Conservation (phyloP, 2,797 vertebrate species). For the Channallabes apus region DNA sequence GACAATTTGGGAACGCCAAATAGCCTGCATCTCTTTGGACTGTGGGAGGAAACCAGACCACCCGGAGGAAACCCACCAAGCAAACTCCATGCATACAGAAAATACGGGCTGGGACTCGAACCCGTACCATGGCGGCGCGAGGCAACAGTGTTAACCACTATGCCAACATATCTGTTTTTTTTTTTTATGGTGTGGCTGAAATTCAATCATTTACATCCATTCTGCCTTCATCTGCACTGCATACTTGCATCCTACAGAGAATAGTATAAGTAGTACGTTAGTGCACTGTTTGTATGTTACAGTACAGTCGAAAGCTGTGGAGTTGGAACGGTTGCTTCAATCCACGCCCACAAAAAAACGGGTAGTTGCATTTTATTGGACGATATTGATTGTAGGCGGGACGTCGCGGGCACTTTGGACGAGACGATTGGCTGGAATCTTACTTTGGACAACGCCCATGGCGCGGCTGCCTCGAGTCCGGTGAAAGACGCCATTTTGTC, state of each 20-base stretch:
- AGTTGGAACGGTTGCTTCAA: not conserved
- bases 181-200: too few species aligned
- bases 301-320: constrained; percentile 5
- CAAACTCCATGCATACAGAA: too few species aligned
- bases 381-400: constrained; percentile 23
- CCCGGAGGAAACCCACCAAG: too few species aligned
- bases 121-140: too few species aligned
- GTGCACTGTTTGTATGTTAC: not conserved
- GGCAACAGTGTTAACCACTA: too few species aligned
- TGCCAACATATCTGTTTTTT: too few species aligned
- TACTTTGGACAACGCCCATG: constrained; percentile 48
- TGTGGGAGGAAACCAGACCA: too few species aligned
- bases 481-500: constrained; percentile 73
- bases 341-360: constrained; percentile 35
- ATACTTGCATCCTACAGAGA: not conserved
- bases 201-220: not conserved
- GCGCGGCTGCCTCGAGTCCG: constrained; percentile 53
- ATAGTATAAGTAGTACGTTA: not conserved
- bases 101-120: too few species aligned
- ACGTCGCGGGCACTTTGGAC: constrained; percentile 7
- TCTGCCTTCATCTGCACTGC: not conserved
- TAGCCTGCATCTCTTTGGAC: too few species aligned
- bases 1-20: too few species aligned
- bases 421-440: constrained; percentile 50
- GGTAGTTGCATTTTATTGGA: constrained; percentile 38